Conservation (phyloP, 2,797 vertebrate species). For the Gobio occitaniae region DNA sequence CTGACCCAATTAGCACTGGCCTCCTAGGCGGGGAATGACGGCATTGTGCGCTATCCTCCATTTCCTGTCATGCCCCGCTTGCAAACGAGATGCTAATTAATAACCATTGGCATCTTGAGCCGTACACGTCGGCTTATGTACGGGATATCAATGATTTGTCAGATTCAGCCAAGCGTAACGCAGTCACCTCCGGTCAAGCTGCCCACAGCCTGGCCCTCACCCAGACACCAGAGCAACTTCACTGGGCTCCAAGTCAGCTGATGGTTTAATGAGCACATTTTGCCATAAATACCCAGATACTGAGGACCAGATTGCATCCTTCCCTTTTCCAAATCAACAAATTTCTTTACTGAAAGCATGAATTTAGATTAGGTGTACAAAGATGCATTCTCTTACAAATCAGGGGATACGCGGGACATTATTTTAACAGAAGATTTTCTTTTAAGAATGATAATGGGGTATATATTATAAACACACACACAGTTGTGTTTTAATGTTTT, state of each 20-base stretch:
- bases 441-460: background rate
- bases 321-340: background rate
- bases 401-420: background rate
- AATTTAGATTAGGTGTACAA: background rate
- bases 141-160: conserved; percentile 78
- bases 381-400: background rate
- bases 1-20: conserved; percentile 88
- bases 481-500: background rate
- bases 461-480: background rate
- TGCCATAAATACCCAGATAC: conserved; percentile 36
- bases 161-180: conserved; percentile 62
- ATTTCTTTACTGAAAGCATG: conserved; percentile 15
- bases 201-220: conserved; percentile 48
- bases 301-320: conserved; percentile 16
- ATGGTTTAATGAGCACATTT: conserved; percentile 47
- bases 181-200: conserved; percentile 57
- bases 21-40: conserved; percentile 75
- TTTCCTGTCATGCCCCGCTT: conserved; percentile 79
- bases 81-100: conserved; percentile 93
- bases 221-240: conserved; percentile 43
- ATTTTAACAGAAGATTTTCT: background rate
- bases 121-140: conserved; percentile 83
- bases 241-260: conserved; percentile 33
- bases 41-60: conserved; percentile 84
- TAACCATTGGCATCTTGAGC: conserved; percentile 89